These are phyloP conservation scores for Lissocephala sabroskyi DNA, from an alignment of 2,888 invertebrate genomes.

Conservation along the genomic window DNA sequence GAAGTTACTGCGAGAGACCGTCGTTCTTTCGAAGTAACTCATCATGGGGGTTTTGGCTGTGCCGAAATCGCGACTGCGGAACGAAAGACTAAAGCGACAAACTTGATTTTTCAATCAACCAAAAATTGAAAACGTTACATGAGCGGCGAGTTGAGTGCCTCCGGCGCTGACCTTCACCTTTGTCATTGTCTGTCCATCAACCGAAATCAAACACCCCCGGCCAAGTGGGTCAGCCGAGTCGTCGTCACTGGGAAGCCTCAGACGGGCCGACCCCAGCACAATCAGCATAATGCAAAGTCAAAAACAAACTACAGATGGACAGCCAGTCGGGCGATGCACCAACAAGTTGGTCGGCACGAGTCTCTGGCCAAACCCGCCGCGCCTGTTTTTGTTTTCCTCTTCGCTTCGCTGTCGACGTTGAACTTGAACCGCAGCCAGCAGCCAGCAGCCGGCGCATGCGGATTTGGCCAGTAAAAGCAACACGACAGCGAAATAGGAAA, in stretches of 20 bases:
- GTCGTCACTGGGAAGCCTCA: too few species aligned
- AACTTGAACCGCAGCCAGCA: constrained; percentile 58
- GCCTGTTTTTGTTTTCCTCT: too few species aligned
- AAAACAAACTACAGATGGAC: constrained; percentile 1
- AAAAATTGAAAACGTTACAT: not conserved
- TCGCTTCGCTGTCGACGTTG: constrained; percentile 29
- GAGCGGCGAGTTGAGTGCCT: constrained; percentile 4
- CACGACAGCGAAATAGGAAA: constrained; percentile 10
- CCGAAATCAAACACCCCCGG: not conserved
- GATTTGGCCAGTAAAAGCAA: constrained; percentile 20
- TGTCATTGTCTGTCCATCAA: constrained; percentile 6
- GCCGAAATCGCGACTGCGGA: not conserved
- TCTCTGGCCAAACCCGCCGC: constrained; percentile 11
- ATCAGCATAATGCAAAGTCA: not conserved
- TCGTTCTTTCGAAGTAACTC: too few species aligned
- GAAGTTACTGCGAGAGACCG: not conserved
- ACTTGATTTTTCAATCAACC: not conserved
- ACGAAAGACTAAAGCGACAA: constrained; percentile 12
- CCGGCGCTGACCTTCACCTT: constrained; percentile 43
- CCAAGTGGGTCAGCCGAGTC: constrained; percentile 21
- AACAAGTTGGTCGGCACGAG: not conserved
- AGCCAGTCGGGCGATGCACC: not conserved
- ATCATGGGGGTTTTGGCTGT: too few species aligned
- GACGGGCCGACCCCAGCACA: too few species aligned
- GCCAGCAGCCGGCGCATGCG: constrained; percentile 10